phyloP scores from a whole-genome alignment of 2,797 vertebrate genomes.

The Neosilurus hyrtlii region DNA sequence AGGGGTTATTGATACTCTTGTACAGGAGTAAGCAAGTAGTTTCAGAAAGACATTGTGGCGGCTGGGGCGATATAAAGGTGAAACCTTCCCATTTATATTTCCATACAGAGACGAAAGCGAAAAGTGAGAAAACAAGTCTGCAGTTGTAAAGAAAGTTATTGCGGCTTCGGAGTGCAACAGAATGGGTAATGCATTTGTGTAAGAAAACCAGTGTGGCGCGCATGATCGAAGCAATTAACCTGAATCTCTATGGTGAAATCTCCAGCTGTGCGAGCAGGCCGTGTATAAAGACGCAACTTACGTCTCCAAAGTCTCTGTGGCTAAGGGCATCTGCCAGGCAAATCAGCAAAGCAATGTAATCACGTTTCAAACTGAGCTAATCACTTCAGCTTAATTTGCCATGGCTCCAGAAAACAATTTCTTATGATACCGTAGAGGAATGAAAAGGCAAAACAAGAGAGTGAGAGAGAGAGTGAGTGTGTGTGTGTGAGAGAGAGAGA shows the following conservation, averaged over 20 bases:
- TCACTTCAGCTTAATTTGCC: slow-evolving; percentile 78
- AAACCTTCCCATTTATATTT: slow-evolving; percentile 2
- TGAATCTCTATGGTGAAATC: slow-evolving; percentile 65
- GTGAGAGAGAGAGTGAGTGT: background rate
- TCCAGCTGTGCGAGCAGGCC: slow-evolving; percentile 64
- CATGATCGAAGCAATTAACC: slow-evolving; percentile 77
- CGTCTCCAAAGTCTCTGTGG: slow-evolving; percentile 61
- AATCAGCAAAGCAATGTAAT: slow-evolving; percentile 77
- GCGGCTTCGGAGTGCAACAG: slow-evolving; percentile 48
- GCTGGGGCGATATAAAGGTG: background rate
- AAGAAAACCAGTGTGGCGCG: slow-evolving; percentile 62
- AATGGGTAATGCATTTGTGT: slow-evolving; percentile 58
- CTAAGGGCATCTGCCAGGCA: slow-evolving; percentile 76
- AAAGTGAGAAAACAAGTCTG: slow-evolving; percentile 17
- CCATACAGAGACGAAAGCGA: background rate
- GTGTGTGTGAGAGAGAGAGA: background rate
- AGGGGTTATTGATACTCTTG: too few relatives aligned
- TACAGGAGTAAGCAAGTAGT: too few relatives aligned
- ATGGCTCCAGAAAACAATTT: slow-evolving; percentile 69
- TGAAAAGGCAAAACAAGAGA: background rate
- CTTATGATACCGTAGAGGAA: slow-evolving; percentile 32
- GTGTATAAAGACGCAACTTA: slow-evolving; percentile 64
- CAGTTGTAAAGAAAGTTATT: background rate
- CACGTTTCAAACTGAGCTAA: slow-evolving; percentile 76
- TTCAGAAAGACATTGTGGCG: too few relatives aligned